These are phyloP conservation scores for Xiphophorus maculatus DNA, from an alignment of 2,113 vertebrate species.

Conservation along the genomic window DNA sequence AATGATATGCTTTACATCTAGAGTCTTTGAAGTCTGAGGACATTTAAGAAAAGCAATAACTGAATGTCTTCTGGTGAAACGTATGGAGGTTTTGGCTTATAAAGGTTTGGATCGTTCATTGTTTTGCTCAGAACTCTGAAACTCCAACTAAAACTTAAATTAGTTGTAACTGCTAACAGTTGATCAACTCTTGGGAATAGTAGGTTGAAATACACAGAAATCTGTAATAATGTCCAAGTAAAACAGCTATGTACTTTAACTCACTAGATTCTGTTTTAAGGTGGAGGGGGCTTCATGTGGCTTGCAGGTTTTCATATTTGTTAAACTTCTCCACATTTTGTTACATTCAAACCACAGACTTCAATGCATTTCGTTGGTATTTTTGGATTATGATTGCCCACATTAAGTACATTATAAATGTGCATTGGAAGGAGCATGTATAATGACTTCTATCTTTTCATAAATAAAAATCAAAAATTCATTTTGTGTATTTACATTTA, in stretches of 20 bases:
- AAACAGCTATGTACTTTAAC: background rate
- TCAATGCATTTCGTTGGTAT: background rate
- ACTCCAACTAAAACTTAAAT: background rate
- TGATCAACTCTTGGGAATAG: background rate
- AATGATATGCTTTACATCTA: constrained; percentile 39
- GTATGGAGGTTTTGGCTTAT: constrained; percentile 17
- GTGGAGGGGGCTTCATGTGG: background rate
- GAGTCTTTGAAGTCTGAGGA: constrained; percentile 66
- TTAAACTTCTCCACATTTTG: background rate
- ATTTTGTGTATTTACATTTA: background rate
- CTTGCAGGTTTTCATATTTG: background rate
- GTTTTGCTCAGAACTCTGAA: background rate
- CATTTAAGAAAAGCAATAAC: constrained; percentile 53
- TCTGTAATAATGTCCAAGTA: background rate
- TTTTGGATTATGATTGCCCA: background rate
- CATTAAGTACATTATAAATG: background rate
- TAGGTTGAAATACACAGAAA: background rate
- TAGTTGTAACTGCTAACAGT: background rate
- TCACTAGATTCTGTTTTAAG: background rate
- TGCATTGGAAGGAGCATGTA: background rate
- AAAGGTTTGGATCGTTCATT: constrained; percentile 4
- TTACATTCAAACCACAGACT: background rate
- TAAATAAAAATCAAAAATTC: background rate
- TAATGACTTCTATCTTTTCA: background rate
- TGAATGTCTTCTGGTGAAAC: constrained; percentile 47